Evolutionary conservation across 2,888 invertebrate species (phyloP).

Genomic region (Falcaria lacertinaria): DNA sequence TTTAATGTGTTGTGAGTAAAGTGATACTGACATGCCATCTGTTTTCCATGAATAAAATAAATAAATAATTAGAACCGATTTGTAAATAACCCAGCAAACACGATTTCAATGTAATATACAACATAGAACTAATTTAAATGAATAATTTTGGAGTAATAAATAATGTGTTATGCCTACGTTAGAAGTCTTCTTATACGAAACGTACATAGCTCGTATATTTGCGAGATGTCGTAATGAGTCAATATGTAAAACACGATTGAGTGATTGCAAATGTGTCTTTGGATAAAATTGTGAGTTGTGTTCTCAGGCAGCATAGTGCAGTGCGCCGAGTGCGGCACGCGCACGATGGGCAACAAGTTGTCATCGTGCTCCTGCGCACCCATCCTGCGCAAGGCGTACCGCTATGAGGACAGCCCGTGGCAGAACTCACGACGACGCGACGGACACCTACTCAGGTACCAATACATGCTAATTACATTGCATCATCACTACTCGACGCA

Average conservation of each 20-base stretch:
- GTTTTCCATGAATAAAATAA: no score
- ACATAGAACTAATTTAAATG: no score
- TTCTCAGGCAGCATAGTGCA: conserved; percentile 77
- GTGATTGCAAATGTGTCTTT: neutral
- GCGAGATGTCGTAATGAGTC: neutral
- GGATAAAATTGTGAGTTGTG: neutral
- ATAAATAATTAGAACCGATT: no score
- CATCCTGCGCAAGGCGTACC: conserved; percentile 96
- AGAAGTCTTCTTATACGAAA: no score
- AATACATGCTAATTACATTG: conserved; percentile 8
- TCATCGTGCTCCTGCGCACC: conserved; percentile 98
- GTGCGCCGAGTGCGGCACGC: conserved; percentile 79
- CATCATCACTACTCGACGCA: conserved; percentile 11
- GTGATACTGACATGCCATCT: no score
- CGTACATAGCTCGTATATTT: neutral
- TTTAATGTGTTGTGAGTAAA: neutral
- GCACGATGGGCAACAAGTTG: conserved; percentile 97
- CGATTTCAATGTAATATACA: neutral
- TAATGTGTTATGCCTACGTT: no score
- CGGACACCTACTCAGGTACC: conserved; percentile 91
- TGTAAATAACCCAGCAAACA: no score
- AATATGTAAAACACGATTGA: neutral
- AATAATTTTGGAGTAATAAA: no score
- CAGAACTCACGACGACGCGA: conserved; percentile 91
- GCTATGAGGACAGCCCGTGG: conserved; percentile 98